Base-by-base conservation (phyloP, 2,113 vertebrate genomes). In the Plecturocebus donacophilus region DNA sequence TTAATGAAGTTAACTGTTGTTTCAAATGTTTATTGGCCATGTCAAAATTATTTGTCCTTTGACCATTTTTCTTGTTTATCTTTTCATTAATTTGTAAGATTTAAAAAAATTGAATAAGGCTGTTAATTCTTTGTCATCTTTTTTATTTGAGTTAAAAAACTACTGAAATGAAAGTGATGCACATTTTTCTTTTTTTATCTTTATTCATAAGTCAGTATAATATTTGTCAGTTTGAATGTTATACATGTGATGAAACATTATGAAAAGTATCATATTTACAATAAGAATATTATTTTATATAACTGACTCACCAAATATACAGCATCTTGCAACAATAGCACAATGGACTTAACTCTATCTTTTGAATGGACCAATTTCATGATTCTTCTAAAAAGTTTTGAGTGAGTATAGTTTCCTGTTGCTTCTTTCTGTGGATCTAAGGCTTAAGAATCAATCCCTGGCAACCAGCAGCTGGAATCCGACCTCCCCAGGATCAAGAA, bases 121-220 rank as follows among this genome's bases (percentile, higher is more conserved):
- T 40, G 56, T 88, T 87, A 81, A 84, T 80, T 88, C 27, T 71
- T 93, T 81, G 40, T 58, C n/a, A 88, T 86, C 32, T 66, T 58
- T 97, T 91, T 68, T 0, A 64, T 82, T 71, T 82, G 32, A 94
- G 40, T 85, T 91, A 5, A 42, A 40, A 80, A 54, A 38, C 27
- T 30, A 64, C 32, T 84, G 25, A 80, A 97, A 80, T 93, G 70
- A 91, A 94, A 94, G 42, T 25, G 58, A 42, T 93, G 21, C n/a
- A 83, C 21, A 76, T 52, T 52, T 52, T 52, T 52, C 52, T 97
- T 97, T 80, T 47, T 93, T 58, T 64, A 73, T 89, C 95, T 98
- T 98, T 98, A 98, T 98, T 98, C 76, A 96, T 23, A 95, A 94
- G 75, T 94, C 58, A 88, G 47, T 86, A 66, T 75, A 64, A 64